Conservation (phyloP, 2,797 vertebrate genomes). For the Tiaroga cobitis region DNA sequence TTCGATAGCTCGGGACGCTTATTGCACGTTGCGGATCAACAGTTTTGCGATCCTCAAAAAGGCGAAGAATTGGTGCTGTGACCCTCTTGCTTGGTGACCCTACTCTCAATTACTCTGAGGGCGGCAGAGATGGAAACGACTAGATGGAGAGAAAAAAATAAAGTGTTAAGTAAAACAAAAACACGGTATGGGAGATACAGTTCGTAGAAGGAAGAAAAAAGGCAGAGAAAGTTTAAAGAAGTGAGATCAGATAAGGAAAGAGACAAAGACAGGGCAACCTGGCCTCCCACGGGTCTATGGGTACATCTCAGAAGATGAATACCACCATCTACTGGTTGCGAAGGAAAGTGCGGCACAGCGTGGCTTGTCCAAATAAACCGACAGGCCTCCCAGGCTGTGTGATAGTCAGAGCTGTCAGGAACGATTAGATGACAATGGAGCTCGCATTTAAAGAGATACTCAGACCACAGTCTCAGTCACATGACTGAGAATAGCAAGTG, state of each 20-base stretch:
- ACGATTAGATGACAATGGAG: constrained; percentile 78
- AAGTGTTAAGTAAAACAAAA: neutral
- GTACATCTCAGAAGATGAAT: constrained; percentile 79
- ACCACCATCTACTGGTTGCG: constrained; percentile 83
- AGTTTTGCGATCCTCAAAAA: constrained; percentile 80
- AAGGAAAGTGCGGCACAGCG: constrained; percentile 21
- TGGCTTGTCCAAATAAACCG: constrained; percentile 42
- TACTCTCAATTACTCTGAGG: constrained; percentile 62
- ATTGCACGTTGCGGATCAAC: constrained; percentile 81
- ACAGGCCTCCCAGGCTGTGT: constrained; percentile 71
- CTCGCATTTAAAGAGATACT: constrained; percentile 71
- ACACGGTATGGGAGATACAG: neutral
- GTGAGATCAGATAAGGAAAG: constrained; percentile 22
- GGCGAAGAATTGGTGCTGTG: constrained; percentile 79
- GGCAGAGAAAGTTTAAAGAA: constrained; percentile 8
- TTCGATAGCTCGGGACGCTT: constrained; percentile 76
- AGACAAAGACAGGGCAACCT: constrained; percentile 36
- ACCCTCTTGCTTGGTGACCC: constrained; percentile 75
- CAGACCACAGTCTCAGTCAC: constrained; percentile 67
- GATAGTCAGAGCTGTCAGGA: constrained; percentile 78
- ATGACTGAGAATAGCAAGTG: constrained; percentile 50
- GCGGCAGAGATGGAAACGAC: constrained; percentile 9
- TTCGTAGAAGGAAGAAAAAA: neutral
- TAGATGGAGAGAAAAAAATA: neutral
- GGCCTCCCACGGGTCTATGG: neutral